Conservation (phyloP, 1,140 invertebrate species). For the Phocides pigmalion region DNA sequence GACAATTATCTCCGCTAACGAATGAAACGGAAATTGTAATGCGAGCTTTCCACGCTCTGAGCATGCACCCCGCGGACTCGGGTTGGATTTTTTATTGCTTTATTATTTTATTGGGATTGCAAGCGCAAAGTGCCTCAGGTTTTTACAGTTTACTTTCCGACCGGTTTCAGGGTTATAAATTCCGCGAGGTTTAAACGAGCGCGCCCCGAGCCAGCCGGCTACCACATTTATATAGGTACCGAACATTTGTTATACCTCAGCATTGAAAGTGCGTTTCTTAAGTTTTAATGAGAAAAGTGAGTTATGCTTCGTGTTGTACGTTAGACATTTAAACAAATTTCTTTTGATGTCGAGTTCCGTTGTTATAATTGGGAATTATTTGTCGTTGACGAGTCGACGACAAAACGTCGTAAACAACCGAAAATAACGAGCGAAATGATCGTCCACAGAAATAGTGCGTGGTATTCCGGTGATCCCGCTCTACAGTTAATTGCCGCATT, state of each 20-base stretch:
- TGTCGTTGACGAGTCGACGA: constrained; percentile 5
- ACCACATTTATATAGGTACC: constrained; percentile 62
- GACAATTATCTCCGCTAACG: constrained; percentile 51
- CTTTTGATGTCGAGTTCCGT: constrained; percentile 50
- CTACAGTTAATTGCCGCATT: constrained; percentile 79
- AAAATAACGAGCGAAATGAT: constrained; percentile 69
- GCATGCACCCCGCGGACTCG: constrained; percentile 47
- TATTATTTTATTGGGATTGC: constrained; percentile 71
- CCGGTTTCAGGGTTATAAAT: constrained; percentile 68
- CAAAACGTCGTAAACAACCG: constrained; percentile 58
- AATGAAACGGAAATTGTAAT: constrained; percentile 56
- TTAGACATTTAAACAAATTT: constrained; percentile 36
- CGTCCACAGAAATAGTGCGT: constrained; percentile 62
- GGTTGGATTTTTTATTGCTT: constrained; percentile 57
- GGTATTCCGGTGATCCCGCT: constrained; percentile 57
- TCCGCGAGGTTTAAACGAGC: constrained; percentile 57
- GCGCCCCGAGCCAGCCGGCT: constrained; percentile 56
- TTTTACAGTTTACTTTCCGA: constrained; percentile 71
- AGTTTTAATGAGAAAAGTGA: constrained; percentile 61
- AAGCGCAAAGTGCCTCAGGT: constrained; percentile 58
- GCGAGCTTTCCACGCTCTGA: constrained; percentile 47
- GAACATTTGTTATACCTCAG: constrained; percentile 65
- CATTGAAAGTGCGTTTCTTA: constrained; percentile 53
- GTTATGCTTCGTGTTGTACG: constrained; percentile 43
- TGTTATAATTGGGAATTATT: constrained; percentile 39